Evolutionary conservation across 2,888 invertebrate genomes (phyloP), one percentile per base, ranked within the genome.

Genomic region (Uropetala carovei): DNA sequence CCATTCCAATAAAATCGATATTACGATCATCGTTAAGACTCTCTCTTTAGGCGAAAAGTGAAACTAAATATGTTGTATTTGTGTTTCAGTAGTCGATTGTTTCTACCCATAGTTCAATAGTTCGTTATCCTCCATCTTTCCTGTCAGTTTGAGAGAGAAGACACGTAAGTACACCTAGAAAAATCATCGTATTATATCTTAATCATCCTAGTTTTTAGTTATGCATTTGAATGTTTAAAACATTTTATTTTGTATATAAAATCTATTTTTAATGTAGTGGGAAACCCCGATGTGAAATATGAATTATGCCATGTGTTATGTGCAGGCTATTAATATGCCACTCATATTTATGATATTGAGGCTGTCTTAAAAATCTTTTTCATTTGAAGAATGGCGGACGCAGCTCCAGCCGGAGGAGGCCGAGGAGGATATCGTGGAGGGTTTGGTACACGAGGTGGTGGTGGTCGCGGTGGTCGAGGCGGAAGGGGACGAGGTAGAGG

Each of bases 331-430:
- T 64, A 7, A n/a, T n/a, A 16, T 13, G 14, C 68, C n/a, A 64
- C 64, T 64, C 5, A 5, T 64, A 14, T 14, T n/a, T 18, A 64
- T 14, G 9, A 10, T 16, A 1, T 16, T n/a, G 18, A 11, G n/a
- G 14, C n/a, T 81, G 11, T 1, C 11, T 22, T 81, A 27, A 10
- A 8, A 30, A 13, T 13, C 2, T 75, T n/a, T 64, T 91, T 64
- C 5, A 68, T 4, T 56, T 13, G 3, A 92, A 94, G 94, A 94
- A 99, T 99, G 99, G 99, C 99, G 98, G 99, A 99, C 98, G 97
- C 98, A 96, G 98, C 98, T 98, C 98, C 99, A 97, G 99, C 98
- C 98, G 97, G 97, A 96, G n/a, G n/a, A 43, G 97, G 96, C 95
- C 97, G 98, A 96, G 98, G 98, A 96, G 98, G 98, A 95, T 98